Base-by-base conservation (phyloP, 2,797 vertebrate species). In the Acanthurus lineatus region DNA sequence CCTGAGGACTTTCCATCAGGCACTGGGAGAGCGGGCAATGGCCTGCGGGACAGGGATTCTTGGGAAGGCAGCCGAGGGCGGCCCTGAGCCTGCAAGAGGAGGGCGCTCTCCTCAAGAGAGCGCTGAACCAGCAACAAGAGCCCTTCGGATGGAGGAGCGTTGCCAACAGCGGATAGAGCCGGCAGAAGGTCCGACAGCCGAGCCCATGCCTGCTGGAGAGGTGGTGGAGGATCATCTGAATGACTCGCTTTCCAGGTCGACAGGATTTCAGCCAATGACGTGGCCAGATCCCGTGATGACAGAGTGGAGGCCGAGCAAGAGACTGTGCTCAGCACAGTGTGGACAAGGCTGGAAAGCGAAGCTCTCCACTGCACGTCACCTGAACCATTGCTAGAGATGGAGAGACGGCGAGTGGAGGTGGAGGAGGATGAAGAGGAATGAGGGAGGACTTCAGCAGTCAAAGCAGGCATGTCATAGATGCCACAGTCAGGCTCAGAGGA, bases 1-100 rank as follows among this genome's bases (percentile, higher is more conserved):
- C 85, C 83, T 2, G 94, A 73, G 0, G 95, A 84, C 77, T 95
- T 94, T 54, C 93, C 95, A 17, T 96, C 96, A 2, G 94, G 86
- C 79, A 94, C 90, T 0, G 96, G 97, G 48, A 98, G 94, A 0
- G 97, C 97, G 0, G 97, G 97, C 81, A 98, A 79, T 0, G 97
- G 97, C 44, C 97, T 94, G 6, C 97, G 95, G 4, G 97, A 98
- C 52, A 98, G 90, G 40, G 97, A 98, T 22, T 98, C 97, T 8
- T 97, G 96, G 9, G 97, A 98, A 10, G 97, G 96, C 20, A 98
- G 87, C 19, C 97, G 95, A 7, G 97, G 96, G 6, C 96, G 95
- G n/a, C 95, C 90, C 83, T 95, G 96, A 67, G 90, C 91, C 87
- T 94, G 95, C 78, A 96, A 53, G 47, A 95, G 87, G 52, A 92